Conservation (phyloP, 2,797 vertebrate genomes). For the Balearica regulorum region DNA sequence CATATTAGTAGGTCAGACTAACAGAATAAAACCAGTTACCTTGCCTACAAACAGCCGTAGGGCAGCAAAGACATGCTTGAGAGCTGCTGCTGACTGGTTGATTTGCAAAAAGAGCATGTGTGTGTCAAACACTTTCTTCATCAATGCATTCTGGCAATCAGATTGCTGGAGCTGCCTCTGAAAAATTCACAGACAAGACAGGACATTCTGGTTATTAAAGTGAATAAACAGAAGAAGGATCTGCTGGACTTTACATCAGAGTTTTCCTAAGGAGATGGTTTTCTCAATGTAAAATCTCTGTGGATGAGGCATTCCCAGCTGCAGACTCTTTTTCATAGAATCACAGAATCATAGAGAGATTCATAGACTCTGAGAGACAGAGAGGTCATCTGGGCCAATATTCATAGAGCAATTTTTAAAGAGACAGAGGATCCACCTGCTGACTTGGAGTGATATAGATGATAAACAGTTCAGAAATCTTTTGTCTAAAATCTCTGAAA, state of each 20-base stretch:
- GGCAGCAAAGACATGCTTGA: slow-evolving; percentile 92
- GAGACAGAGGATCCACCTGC: not conserved
- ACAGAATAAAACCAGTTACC: slow-evolving; percentile 69
- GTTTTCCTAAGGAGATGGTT: not conserved
- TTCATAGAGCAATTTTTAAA: not conserved
- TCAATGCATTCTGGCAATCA: slow-evolving; percentile 91
- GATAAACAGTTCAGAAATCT: not conserved
- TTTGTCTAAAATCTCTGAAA: not conserved
- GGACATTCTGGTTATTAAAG: not conserved
- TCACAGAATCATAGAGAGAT: no score
- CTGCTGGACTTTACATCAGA: not conserved
- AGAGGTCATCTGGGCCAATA: not conserved
- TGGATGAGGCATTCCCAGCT: not conserved
- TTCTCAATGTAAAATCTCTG: not conserved
- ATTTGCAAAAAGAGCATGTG: slow-evolving; percentile 97
- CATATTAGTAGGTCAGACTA: not conserved
- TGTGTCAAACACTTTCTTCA: slow-evolving; percentile 98
- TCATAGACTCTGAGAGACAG: no score
- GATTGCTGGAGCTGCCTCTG: slow-evolving; percentile 92
- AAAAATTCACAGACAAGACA: slow-evolving; percentile 35
- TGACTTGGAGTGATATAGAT: not conserved
- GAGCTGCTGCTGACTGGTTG: slow-evolving; percentile 90
- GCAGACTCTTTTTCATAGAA: not conserved
- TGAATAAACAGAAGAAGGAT: not conserved
- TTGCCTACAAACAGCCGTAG: slow-evolving; percentile 93